A percentile compares a stretch with the other conserved stretches of the same genome.
phyloP scores from a whole-genome alignment of 2,113 vertebrate species.

The Butorides virescens region DNA sequence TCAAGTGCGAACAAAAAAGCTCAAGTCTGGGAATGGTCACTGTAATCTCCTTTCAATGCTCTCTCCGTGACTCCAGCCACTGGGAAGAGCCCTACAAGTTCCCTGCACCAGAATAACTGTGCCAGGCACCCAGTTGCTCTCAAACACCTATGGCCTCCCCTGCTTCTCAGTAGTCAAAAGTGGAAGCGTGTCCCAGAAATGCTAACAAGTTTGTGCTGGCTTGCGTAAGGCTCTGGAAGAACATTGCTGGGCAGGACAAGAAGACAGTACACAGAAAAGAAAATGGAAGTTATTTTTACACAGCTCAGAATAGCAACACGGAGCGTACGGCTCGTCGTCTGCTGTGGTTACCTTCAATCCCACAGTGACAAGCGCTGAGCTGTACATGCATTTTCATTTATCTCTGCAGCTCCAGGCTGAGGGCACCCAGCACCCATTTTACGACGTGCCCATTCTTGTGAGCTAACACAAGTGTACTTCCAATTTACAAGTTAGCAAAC shows the following conservation, averaged over 20 bases:
- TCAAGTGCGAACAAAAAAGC: neutral
- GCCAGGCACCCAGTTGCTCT: neutral
- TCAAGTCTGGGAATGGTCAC: neutral
- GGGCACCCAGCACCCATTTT: neutral
- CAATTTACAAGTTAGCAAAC: neutral
- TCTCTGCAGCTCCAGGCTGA: neutral
- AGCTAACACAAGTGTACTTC: neutral
- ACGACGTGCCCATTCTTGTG: neutral
- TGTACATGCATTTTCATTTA: neutral
- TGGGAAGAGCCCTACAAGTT: neutral
- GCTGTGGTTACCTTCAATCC: neutral
- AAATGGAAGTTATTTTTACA: constrained; percentile 56
- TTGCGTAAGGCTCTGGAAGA: neutral
- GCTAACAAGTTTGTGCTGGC: neutral
- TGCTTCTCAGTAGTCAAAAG: neutral
- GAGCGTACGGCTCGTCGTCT: neutral
- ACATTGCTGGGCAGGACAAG: neutral
- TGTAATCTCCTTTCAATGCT: neutral
- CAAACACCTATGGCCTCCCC: neutral
- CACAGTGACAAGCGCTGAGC: neutral
- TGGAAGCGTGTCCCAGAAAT: constrained; percentile 4
- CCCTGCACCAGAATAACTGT: neutral
- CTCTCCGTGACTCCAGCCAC: neutral
- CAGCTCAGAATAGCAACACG: neutral
- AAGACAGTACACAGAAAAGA: neutral